Evolutionary conservation across 2,888 invertebrate genomes (phyloP).

Genomic region (Sarcophaga variegata): DNA sequence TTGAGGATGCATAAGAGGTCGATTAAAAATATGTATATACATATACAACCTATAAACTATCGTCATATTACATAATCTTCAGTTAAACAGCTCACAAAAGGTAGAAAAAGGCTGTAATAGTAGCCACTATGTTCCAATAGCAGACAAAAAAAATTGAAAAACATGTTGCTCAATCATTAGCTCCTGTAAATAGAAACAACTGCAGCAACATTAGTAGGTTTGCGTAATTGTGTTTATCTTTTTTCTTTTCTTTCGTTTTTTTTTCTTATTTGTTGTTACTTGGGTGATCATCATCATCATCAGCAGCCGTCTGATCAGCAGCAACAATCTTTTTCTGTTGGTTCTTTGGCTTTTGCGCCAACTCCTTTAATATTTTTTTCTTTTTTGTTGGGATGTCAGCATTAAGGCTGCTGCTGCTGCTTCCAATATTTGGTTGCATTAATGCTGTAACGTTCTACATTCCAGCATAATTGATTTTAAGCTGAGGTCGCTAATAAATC

Average conservation of each 20-base stretch:
- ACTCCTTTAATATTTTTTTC: conserved; percentile 45
- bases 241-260: no score
- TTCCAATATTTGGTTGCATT: conserved; percentile 15
- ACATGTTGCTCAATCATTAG: conserved; percentile 65
- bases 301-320: conserved; percentile 54
- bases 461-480: conserved; percentile 81
- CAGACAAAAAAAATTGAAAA: conserved; percentile 34
- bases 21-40: conserved; percentile 42
- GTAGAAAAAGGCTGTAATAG: neutral
- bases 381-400: conserved; percentile 31
- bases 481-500: conserved; percentile 80
- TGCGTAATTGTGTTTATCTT: no score
- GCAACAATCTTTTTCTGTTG: conserved; percentile 41
- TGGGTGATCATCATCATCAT: neutral
- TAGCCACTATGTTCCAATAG: neutral
- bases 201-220: neutral
- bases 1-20: conserved; percentile 48
- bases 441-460: conserved; percentile 77
- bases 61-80: conserved; percentile 62
- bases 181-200: conserved; percentile 60
- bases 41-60: conserved; percentile 45
- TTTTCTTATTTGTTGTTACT: neutral
- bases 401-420: conserved; percentile 29
- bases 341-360: conserved; percentile 33
- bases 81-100: conserved; percentile 56